phyloP scores from a whole-genome alignment of 2,797 vertebrate genomes.

The Meriones psammophilus region DNA sequence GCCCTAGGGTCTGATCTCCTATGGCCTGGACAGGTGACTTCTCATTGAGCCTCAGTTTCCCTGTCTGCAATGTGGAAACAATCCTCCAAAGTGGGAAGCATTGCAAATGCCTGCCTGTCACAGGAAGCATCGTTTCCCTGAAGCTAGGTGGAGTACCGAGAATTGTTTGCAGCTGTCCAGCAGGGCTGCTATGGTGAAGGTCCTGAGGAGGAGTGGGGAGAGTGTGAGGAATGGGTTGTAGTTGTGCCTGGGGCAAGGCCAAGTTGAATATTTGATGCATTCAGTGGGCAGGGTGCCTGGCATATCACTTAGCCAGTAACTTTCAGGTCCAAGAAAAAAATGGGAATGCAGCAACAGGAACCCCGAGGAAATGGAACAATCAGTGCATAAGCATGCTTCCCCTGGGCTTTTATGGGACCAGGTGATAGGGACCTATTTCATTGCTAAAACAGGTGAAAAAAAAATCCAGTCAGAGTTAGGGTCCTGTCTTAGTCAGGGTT shows the following conservation, averaged over 20 bases:
- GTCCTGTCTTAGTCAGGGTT: no score
- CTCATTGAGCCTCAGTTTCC: background rate
- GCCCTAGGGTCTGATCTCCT: background rate
- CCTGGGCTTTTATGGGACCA: background rate
- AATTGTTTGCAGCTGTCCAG: background rate
- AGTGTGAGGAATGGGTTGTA: rapidly evolving
- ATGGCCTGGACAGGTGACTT: background rate
- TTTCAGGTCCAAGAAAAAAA: background rate
- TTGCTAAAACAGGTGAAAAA: background rate
- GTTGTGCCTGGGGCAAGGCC: background rate
- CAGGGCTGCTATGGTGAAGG: background rate
- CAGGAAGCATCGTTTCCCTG: rapidly evolving
- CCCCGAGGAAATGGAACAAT: background rate
- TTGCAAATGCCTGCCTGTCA: background rate
- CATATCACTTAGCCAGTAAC: background rate
- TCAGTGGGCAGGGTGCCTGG: rapidly evolving
- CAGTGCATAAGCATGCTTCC: background rate
- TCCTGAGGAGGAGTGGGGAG: no score
- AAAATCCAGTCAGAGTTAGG: background rate
- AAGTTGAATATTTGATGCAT: background rate
- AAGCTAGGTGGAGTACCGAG: background rate
- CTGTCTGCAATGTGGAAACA: background rate
- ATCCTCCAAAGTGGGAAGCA: rapidly evolving
- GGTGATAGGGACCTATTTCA: no score
- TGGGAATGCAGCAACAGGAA: background rate